A percentile compares a stretch with the other conserved stretches of the same genome.
phyloP scores from a whole-genome alignment of 2,797 vertebrate species.

The Acanthurus leucopareius region DNA sequence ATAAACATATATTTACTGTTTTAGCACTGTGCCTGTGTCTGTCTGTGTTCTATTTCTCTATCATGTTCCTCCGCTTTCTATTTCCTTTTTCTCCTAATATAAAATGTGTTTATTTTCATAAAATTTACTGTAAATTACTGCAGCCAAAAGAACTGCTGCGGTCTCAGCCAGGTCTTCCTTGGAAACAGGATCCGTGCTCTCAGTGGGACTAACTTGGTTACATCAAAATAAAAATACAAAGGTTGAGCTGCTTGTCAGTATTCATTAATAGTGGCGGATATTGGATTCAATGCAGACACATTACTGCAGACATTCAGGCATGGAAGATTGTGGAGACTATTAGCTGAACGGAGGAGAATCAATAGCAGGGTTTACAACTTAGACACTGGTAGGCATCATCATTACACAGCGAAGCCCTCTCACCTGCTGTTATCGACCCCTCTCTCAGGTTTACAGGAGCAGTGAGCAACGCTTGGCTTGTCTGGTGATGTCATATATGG shows the following conservation, averaged over 20 bases:
- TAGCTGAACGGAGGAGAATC: slow-evolving; percentile 80
- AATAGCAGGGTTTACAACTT: slow-evolving; percentile 84
- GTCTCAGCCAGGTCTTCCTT: slow-evolving; percentile 55
- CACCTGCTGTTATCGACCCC: slow-evolving; percentile 83
- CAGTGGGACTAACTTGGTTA: slow-evolving; percentile 67
- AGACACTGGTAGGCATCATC: slow-evolving; percentile 83
- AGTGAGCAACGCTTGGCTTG: slow-evolving; percentile 65
- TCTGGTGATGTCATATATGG: slow-evolving; percentile 77
- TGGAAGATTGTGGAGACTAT: slow-evolving; percentile 69
- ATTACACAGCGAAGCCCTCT: slow-evolving; percentile 80
- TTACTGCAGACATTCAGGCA: slow-evolving; percentile 74
- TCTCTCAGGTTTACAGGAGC: slow-evolving; percentile 72
- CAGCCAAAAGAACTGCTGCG: slow-evolving; percentile 50
- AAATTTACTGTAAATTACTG: slow-evolving; percentile 60
- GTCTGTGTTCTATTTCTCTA: slow-evolving; percentile 32
- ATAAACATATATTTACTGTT: slow-evolving; percentile 56
- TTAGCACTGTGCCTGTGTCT: slow-evolving; percentile 42
- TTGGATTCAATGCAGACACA: slow-evolving; percentile 75
- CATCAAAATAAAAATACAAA: slow-evolving; percentile 73
- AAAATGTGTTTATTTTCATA: slow-evolving; percentile 66
- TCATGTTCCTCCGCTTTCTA: slow-evolving; percentile 29
- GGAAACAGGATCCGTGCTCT: slow-evolving; percentile 67
- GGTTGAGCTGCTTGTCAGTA: slow-evolving; percentile 71
- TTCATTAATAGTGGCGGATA: slow-evolving; percentile 75
- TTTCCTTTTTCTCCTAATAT: slow-evolving; percentile 46